Evolutionary conservation across 1,140 invertebrate species (phyloP), one percentile per base, ranked within the genome.

Genomic region (Manduca sexta): DNA sequence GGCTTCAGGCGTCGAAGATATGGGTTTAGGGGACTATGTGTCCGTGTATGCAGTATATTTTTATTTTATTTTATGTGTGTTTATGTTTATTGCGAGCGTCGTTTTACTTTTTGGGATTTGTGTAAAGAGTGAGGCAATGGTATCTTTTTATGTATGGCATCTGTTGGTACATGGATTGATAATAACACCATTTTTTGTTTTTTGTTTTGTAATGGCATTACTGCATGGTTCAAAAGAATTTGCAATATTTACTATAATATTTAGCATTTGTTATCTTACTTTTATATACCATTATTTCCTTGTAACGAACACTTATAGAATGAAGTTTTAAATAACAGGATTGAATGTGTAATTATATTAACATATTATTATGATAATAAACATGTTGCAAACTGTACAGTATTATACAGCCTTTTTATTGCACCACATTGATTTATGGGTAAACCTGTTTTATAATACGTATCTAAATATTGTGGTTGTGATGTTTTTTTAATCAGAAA

Each of bases 241-340:
- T 12, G 33, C 33, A 13, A 3, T n/a, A 12, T 3, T 13, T 4
- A 34, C n/a, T 8, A n/a, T 34, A 4, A 34, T 34, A 34, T 34
- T 13, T 11, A 34, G 5, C n/a, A 11, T 34, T 34, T 12, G 6
- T 11, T 34, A 39, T 40, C 8, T 48, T 17, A 40, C 37, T 11
- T 26, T 30, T 30, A 26, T 37, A 15, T 48, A 52, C 26, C 43
- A 50, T 44, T 50, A 46, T 50, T 44, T 51, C 31, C 13, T 37
- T 14, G 48, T 30, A 16, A 21, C 37, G 2, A 48, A 48, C 29
- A 39, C 35, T 31, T 48, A 48, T 40, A 39, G 45, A 48, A 48
- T 34, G 33, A 34, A 5, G 6, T 1, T 34, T 5, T 34, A 11
- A 34, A 26, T 26, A 26, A 26, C 21, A 21, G 7, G 4, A 26